Conservation (phyloP, 37 sponge, comb jelly and placozoan genomes). For the Oscarella lobularis region DNA sequence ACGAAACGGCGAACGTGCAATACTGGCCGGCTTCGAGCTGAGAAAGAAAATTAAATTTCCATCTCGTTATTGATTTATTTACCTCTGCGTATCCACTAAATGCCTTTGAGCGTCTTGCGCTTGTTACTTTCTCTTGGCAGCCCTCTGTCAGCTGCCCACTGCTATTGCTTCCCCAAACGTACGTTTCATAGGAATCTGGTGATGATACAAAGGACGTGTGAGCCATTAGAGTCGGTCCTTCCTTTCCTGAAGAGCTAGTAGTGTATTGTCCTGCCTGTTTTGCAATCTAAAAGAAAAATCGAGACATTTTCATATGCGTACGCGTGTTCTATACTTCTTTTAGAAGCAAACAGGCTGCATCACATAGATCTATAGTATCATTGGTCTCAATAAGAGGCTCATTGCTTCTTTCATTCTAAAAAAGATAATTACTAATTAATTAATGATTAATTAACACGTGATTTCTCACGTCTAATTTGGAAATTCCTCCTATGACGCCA, state of each 20-base stretch:
- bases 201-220: too few species aligned
- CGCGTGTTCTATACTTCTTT: too few species aligned
- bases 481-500: too few species aligned
- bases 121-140: constrained; percentile 42
- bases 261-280: not conserved
- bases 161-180: constrained; percentile 48
- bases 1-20: constrained; percentile 60
- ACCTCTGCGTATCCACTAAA: not conserved
- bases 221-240: constrained; percentile 26
- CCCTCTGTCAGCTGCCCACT: constrained; percentile 76
- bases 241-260: not conserved
- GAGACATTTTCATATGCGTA: too few species aligned
- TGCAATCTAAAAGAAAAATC: not conserved
- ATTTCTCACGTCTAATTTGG: too few species aligned
- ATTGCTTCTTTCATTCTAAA: too few species aligned
- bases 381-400: too few species aligned
- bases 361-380: too few species aligned
- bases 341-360: too few species aligned
- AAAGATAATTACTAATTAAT: too few species aligned
- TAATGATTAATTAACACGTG: too few species aligned
- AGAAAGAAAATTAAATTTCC: constrained; percentile 7
- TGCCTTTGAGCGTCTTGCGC: constrained; percentile 14
- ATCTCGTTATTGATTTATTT: not conserved
- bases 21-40: constrained; percentile 83
- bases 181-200: too few species aligned